phyloP scores from a whole-genome alignment of 2,113 vertebrate species.

The Motacilla tschutschensis region DNA sequence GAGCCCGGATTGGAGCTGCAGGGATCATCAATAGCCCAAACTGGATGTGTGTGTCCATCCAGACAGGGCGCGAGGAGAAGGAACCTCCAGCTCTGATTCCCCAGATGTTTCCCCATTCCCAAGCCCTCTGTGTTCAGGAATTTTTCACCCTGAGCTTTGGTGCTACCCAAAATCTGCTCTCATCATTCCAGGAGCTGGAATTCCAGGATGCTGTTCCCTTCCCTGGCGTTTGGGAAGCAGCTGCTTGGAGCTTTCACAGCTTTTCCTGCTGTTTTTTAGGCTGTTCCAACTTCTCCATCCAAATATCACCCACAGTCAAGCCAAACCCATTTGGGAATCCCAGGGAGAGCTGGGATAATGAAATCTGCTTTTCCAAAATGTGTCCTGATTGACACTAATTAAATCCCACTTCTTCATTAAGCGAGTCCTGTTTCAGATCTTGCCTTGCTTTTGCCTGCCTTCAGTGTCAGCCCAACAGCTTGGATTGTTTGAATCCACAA shows the following conservation, averaged over 20 bases:
- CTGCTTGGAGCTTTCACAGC: background rate
- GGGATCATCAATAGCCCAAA: background rate
- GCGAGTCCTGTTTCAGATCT: background rate
- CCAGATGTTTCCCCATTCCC: too few relatives aligned
- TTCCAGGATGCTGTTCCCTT: background rate
- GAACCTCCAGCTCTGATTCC: background rate
- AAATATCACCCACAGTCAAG: rapidly evolving
- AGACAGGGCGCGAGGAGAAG: background rate
- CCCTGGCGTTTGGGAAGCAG: background rate
- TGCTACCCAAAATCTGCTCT: background rate
- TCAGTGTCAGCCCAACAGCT: background rate
- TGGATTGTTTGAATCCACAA: background rate
- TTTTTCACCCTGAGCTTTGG: background rate
- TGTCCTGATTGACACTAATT: background rate
- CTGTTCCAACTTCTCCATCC: background rate
- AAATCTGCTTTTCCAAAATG: background rate
- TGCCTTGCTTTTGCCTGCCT: background rate
- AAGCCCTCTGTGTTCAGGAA: rapidly evolving
- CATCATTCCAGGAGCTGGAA: background rate
- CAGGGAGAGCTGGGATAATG: background rate
- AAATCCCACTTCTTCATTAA: background rate
- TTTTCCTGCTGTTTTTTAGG: background rate
- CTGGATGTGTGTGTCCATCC: background rate
- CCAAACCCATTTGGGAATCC: background rate
- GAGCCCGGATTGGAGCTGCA: background rate